A percentile compares a stretch with the other conserved stretches of the same genome.
These are phyloP conservation scores for Meandrusa payeni DNA, from an alignment of 2,888 invertebrate genomes.

Conservation along the genomic window DNA sequence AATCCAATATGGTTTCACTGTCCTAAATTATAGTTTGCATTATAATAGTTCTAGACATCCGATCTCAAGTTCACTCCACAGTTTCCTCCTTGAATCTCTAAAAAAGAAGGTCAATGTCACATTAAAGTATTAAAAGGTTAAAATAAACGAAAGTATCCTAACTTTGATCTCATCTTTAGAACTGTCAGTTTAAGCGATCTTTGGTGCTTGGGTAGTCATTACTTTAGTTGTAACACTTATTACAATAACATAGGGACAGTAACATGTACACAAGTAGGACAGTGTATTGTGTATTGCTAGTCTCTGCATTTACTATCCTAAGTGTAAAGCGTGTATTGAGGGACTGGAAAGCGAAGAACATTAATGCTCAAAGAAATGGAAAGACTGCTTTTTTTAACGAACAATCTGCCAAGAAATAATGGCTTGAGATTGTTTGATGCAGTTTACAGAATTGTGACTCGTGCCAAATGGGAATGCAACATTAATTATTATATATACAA, in stretches of 20 bases:
- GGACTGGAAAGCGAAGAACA: slow-evolving; percentile 11
- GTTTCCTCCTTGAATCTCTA: slow-evolving; percentile 9
- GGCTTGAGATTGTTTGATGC: no score
- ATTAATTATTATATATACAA: background rate
- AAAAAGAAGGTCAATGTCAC: background rate
- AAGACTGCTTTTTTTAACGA: no score
- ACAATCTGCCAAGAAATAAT: no score
- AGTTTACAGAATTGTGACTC: no score
- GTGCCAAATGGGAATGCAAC: background rate
- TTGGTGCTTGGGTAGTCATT: slow-evolving; percentile 60
- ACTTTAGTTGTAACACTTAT: slow-evolving; percentile 29
- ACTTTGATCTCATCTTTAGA: slow-evolving; percentile 57
- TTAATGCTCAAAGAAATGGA: background rate
- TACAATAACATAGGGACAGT: background rate
- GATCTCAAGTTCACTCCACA: slow-evolving; percentile 38
- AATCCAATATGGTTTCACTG: slow-evolving; percentile 41
- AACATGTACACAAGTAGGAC: background rate
- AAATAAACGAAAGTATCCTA: slow-evolving; percentile 38
- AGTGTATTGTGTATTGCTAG: slow-evolving; percentile 34
- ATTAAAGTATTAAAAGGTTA: slow-evolving; percentile 17
- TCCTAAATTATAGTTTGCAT: slow-evolving; percentile 25
- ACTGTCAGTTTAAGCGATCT: slow-evolving; percentile 40
- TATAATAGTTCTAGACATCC: slow-evolving; percentile 34
- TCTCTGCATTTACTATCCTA: slow-evolving; percentile 46
- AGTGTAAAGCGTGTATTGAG: slow-evolving; percentile 19